Evolutionary conservation across 2,113 vertebrate genomes (phyloP).

Genomic region (Indri indri): DNA sequence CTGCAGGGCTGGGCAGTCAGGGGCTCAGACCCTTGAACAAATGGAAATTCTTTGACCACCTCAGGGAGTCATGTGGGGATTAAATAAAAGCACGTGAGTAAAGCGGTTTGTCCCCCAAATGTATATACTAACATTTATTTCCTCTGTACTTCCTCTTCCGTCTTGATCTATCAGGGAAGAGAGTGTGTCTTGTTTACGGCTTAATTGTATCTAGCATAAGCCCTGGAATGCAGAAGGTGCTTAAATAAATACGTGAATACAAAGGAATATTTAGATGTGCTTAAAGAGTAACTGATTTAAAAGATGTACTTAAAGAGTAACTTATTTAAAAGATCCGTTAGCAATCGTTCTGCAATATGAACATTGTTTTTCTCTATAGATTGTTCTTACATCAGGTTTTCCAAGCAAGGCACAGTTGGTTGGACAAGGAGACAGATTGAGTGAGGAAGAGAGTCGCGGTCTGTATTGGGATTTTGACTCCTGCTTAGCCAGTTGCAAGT

Average conservation of each 20-base stretch:
- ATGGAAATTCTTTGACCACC: neutral
- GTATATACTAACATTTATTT: neutral
- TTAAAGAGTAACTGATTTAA: neutral
- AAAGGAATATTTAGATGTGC: neutral
- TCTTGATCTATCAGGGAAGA: neutral
- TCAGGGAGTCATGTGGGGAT: neutral
- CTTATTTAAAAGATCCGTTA: conserved; percentile 7
- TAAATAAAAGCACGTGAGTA: neutral
- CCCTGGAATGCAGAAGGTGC: neutral
- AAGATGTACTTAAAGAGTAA: neutral
- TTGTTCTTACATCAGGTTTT: neutral
- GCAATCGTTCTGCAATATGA: neutral
- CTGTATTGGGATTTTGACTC: neutral
- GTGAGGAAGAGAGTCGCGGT: neutral
- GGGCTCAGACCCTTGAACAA: neutral
- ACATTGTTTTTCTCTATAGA: neutral
- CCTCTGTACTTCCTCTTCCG: neutral
- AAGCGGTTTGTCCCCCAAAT: neutral
- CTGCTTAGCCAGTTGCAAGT: neutral
- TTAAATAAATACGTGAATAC: neutral
- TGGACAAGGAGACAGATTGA: neutral
- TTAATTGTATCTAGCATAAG: neutral
- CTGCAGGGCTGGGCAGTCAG: neutral
- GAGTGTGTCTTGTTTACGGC: neutral
- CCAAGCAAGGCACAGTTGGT: neutral